Conservation (phyloP, 2,797 vertebrate species). For the Esox lucius region DNA sequence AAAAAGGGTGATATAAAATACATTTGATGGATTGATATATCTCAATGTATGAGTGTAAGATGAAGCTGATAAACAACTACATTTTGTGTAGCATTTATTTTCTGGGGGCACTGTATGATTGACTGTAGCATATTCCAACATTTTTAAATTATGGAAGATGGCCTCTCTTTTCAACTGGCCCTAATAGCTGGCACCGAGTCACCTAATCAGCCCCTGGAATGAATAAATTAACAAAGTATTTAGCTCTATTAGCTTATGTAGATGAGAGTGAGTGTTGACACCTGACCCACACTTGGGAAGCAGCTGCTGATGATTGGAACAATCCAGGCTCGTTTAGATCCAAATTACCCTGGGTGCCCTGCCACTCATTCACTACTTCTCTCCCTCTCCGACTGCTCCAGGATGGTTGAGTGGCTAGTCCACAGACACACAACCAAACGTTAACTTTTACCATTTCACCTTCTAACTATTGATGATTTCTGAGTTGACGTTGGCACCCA, state of each 20-base stretch:
- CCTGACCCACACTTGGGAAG: slow-evolving; percentile 36
- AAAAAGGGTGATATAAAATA: too few relatives aligned
- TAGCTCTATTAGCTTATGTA: slow-evolving; percentile 49
- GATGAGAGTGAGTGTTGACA: slow-evolving; percentile 34
- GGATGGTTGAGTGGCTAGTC: not conserved
- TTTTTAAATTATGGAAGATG: not conserved
- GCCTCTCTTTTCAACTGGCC: not conserved
- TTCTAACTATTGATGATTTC: not conserved
- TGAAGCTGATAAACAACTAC: too few relatives aligned
- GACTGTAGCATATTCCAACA: not conserved
- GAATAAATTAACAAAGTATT: slow-evolving; percentile 43
- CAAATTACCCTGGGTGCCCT: slow-evolving; percentile 23
- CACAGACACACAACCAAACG: not conserved
- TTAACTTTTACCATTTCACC: not conserved
- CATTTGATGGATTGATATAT: too few relatives aligned
- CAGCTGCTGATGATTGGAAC: slow-evolving; percentile 41
- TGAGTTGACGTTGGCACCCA: not conserved
- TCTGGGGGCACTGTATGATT: not conserved
- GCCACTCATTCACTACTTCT: not conserved
- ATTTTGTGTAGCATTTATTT: too few relatives aligned
- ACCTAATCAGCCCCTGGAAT: slow-evolving; percentile 21
- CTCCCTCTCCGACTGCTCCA: not conserved
- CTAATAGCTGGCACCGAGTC: not conserved
- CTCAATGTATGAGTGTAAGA: too few relatives aligned
- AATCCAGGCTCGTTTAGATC: slow-evolving; percentile 41